Evolutionary conservation across 1,140 invertebrate genomes (phyloP).

Genomic region (Drosophila prosaltans): DNA sequence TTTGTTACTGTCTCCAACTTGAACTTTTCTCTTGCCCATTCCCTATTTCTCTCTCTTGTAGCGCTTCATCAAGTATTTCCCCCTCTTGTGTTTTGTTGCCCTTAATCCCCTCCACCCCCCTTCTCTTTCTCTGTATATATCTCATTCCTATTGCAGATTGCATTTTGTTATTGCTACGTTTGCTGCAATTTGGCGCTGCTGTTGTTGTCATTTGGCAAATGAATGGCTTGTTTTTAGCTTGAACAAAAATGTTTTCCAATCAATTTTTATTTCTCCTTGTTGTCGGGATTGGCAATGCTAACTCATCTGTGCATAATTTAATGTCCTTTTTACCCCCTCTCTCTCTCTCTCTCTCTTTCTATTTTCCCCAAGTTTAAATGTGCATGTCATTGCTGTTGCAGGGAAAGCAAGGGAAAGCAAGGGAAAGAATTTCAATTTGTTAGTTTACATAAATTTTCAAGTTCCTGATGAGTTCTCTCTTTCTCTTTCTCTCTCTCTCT

Average conservation of each 20-base stretch:
- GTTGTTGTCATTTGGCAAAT: conserved; percentile 76
- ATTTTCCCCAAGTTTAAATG: conserved; percentile 52
- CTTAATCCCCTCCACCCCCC: neutral
- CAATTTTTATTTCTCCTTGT: conserved; percentile 79
- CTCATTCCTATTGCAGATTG: conserved; percentile 53
- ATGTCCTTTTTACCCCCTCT: conserved; percentile 43
- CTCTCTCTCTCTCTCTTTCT: conserved; percentile 13
- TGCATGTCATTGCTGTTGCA: conserved; percentile 70
- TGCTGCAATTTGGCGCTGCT: conserved; percentile 68
- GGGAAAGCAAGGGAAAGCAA: neutral
- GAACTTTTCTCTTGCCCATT: neutral
- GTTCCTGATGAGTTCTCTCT: conserved; percentile 63
- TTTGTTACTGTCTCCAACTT: conserved; percentile 4
- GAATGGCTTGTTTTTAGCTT: conserved; percentile 76
- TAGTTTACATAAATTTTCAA: conserved; percentile 77
- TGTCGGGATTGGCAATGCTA: conserved; percentile 76
- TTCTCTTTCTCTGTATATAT: neutral
- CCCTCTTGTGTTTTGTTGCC: neutral
- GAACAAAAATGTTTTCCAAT: conserved; percentile 77
- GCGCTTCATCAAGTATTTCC: conserved; percentile 2
- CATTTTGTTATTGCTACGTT: conserved; percentile 64
- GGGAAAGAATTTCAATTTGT: conserved; percentile 73
- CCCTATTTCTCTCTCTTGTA: neutral
- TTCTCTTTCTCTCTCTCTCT: neutral
- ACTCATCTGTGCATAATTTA: conserved; percentile 83